Evolutionary conservation across 2,888 invertebrate genomes (phyloP).

Genomic region (Sinodicranocentrus sp.): DNA sequence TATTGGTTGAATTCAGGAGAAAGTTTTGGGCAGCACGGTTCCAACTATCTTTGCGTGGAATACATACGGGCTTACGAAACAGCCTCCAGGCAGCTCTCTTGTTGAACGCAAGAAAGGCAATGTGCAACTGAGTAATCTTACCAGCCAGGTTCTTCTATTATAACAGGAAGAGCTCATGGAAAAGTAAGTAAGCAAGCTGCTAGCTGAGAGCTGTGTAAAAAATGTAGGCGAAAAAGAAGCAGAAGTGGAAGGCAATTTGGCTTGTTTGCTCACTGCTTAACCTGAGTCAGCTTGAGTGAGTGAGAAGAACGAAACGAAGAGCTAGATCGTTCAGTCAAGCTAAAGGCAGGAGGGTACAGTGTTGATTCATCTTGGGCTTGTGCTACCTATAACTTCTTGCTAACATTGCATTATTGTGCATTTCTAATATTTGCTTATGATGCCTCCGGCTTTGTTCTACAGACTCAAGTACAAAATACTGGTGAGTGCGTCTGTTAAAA

Average conservation of each 20-base stretch:
- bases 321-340: background rate
- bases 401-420: background rate
- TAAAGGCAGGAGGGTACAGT: background rate
- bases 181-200: background rate
- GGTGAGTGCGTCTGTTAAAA: too few relatives aligned
- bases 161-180: slow-evolving; percentile 20
- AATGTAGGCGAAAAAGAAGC: background rate
- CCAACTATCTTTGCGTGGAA: background rate
- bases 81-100: slow-evolving; percentile 58
- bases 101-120: slow-evolving; percentile 67
- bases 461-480: too few relatives aligned
- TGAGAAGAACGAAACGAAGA: background rate
- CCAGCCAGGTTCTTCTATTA: slow-evolving; percentile 37
- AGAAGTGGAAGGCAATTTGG: slow-evolving; percentile 25
- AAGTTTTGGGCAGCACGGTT: slow-evolving; percentile 20
- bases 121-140: slow-evolving; percentile 66
- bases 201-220: slow-evolving; percentile 1
- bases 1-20: slow-evolving; percentile 27
- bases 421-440: background rate
- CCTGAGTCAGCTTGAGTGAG: slow-evolving; percentile 15
- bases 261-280: slow-evolving; percentile 23
- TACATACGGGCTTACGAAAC: slow-evolving; percentile 1
- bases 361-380: background rate
- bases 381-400: background rate
- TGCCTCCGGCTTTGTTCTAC: background rate